These are phyloP conservation scores for Elaphurus davidianus DNA, from an alignment of 2,113 vertebrate species.

Conservation along the genomic window DNA sequence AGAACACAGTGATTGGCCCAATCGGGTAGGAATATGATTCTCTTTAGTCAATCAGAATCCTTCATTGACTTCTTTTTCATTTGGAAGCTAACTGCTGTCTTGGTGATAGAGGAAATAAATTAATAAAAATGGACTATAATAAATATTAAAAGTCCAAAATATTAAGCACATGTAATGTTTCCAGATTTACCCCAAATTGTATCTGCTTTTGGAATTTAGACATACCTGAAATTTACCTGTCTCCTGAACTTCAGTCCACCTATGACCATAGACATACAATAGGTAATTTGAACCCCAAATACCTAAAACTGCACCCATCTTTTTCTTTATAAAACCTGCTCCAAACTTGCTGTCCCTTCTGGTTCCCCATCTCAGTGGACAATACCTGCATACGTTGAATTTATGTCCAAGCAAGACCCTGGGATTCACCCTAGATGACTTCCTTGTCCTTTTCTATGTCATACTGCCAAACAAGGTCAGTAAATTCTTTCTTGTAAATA, in stretches of 20 bases:
- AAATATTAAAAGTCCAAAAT: background rate
- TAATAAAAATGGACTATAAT: background rate
- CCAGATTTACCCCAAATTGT: background rate
- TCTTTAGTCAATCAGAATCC: background rate
- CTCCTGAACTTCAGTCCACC: background rate
- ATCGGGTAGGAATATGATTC: background rate
- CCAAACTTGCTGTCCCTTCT: background rate
- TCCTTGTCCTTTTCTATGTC: background rate
- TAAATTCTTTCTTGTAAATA: background rate
- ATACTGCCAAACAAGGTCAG: background rate
- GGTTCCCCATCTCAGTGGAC: background rate
- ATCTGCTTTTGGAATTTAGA: background rate
- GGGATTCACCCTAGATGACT: background rate
- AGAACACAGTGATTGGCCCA: background rate
- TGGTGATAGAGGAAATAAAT: background rate
- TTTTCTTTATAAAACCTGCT: background rate
- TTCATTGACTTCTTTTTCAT: background rate
- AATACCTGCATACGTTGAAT: background rate
- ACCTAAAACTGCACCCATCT: background rate
- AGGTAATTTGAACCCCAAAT: background rate
- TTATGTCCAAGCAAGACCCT: background rate
- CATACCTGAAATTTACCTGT: background rate
- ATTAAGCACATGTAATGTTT: background rate
- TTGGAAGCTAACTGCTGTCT: background rate
- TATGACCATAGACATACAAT: background rate